A percentile compares a stretch with the other conserved stretches of the same genome.
phyloP scores from a whole-genome alignment of 2,113 vertebrate species.

The Lepisosteus oculatus region DNA sequence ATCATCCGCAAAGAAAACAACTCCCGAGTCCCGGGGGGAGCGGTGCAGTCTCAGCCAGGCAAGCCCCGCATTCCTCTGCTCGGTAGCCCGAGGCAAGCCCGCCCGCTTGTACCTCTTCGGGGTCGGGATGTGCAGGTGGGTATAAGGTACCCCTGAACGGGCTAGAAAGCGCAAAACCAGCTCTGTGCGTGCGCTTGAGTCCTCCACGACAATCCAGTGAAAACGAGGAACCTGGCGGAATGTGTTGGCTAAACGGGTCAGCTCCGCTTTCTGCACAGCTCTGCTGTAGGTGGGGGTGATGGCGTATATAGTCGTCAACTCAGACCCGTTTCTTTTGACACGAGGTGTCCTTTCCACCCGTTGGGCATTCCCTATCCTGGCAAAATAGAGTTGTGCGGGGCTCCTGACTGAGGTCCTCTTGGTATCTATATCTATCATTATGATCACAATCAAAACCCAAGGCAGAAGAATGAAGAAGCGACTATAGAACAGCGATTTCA shows the following conservation, averaged over 20 bases:
- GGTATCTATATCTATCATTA: constrained; percentile 86
- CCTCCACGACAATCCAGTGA: constrained; percentile 95
- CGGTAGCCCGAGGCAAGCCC: constrained; percentile 89
- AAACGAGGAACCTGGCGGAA: constrained; percentile 90
- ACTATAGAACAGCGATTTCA: constrained; percentile 83
- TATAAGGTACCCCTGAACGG: constrained; percentile 75
- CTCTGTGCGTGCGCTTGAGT: constrained; percentile 78
- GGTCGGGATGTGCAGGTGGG: constrained; percentile 87
- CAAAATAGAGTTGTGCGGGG: constrained; percentile 50
- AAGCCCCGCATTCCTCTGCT: constrained; percentile 90
- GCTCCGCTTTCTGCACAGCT: constrained; percentile 93
- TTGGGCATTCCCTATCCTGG: constrained; percentile 42
- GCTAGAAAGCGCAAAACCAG: constrained; percentile 85
- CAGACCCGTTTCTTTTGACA: constrained; percentile 33
- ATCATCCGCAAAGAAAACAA: constrained; percentile 96
- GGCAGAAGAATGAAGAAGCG: constrained; percentile 88
- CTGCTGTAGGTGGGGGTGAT: constrained; percentile 94
- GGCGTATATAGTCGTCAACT: constrained; percentile 82
- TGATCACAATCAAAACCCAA: constrained; percentile 87
- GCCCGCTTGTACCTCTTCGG: constrained; percentile 89
- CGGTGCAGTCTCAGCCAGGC: constrained; percentile 84
- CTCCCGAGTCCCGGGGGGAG: constrained; percentile 69
- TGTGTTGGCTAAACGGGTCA: constrained; percentile 88
- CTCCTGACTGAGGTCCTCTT: constrained; percentile 60
- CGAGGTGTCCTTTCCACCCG: constrained; percentile 33